Percentiles rank a stretch among this genome's conserved stretches.
phyloP scores from a whole-genome alignment of 1,140 invertebrate species.

The Drosophila prosaltans region DNA sequence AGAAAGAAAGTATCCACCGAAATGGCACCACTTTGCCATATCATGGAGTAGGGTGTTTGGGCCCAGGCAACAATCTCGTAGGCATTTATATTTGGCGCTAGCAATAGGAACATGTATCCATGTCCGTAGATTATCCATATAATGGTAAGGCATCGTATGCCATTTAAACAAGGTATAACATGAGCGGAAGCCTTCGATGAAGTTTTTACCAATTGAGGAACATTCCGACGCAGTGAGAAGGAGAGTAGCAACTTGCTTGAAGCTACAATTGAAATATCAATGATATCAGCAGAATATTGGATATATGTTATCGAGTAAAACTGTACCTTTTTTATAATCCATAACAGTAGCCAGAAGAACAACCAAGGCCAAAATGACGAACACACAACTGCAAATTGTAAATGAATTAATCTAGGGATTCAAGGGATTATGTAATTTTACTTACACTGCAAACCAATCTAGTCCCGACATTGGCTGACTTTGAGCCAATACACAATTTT shows the following conservation, averaged over 20 bases:
- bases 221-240: slow-evolving; percentile 59
- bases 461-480: slow-evolving; percentile 33
- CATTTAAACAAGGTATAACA: slow-evolving; percentile 84
- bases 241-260: slow-evolving; percentile 13
- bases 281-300: not conserved
- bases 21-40: slow-evolving; percentile 85
- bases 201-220: slow-evolving; percentile 48
- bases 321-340: slow-evolving; percentile 51
- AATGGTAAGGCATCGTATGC: slow-evolving; percentile 86
- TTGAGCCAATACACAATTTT: slow-evolving; percentile 32
- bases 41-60: slow-evolving; percentile 85
- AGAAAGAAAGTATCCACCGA: slow-evolving; percentile 89
- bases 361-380: slow-evolving; percentile 31
- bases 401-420: not conserved
- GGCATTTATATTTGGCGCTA: slow-evolving; percentile 53
- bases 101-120: slow-evolving; percentile 73
- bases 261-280: slow-evolving; percentile 7
- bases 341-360: slow-evolving; percentile 50
- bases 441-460: slow-evolving; percentile 73
- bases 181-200: slow-evolving; percentile 20
- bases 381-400: slow-evolving; percentile 28
- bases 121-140: slow-evolving; percentile 88
- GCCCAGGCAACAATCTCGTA: slow-evolving; percentile 65
- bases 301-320: not conserved
- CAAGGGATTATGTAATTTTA: not conserved